Base-by-base conservation (phyloP, 1,140 invertebrate genomes). In the Ceratina calcarata region DNA sequence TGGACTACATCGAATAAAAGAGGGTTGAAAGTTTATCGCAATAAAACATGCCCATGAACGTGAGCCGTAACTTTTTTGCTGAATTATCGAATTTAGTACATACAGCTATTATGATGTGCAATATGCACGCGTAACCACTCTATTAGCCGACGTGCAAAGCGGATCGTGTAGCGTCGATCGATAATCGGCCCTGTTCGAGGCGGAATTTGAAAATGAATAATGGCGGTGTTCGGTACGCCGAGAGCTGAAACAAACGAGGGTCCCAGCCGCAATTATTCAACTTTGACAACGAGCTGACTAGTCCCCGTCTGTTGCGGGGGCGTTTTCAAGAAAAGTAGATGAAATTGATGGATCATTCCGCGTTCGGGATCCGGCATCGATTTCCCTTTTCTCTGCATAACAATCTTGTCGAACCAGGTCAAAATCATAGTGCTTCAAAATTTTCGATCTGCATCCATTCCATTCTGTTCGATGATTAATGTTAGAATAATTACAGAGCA, bases 261-360 rank as follows among this genome's bases (percentile, higher is more conserved):
- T 49, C 32, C 53, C 20, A 49, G 20, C 3, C 15, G 49, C 32
- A 45, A 68, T 76, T 55, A 57, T 24, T 76, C 53, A 76, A 67
- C 53, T 18, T 66, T 55, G 72, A 65, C 71, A 24, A 62, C 72
- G 51, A 55, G 72, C 55, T 73, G 61, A 55, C 58, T 64, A 15
- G 62, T 37, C 12, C 27, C 8, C 10, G 27, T 55, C 51, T 37
- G 20, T 37, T 55, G 49, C 45, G 72, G 18, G 27, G 49, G 24
- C 61, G 49, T 20, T 65, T 55, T 18, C 24, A 37, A 65, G 72
- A 22, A 64, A 74, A 27, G 18, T 12, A 27, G 10, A 7, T 22
- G 62, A 73, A 60, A 55, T 58, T 24, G 32, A 60, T 13, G 55
- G 53, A 62, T 62, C 22, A 20, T 51, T 62, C 24, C n/a, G 22